Conservation (phyloP, 2,888 invertebrate genomes). For the Argyresthia albistria region DNA sequence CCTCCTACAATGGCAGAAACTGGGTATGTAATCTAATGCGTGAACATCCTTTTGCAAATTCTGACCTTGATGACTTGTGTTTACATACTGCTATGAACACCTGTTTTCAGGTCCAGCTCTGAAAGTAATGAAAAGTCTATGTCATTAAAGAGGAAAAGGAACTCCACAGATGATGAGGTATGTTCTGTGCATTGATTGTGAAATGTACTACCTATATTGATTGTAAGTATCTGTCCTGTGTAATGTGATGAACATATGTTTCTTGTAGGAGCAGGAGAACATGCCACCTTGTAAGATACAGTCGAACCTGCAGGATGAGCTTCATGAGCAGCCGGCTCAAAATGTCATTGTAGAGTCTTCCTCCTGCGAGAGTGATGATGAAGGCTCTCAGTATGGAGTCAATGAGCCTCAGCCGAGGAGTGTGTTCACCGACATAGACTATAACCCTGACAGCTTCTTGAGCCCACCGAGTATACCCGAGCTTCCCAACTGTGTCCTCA, state of each 20-base stretch:
- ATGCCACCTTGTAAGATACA: constrained; percentile 54
- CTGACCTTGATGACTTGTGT: constrained; percentile 47
- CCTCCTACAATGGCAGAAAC: constrained; percentile 55
- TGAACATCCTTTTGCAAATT: constrained; percentile 21
- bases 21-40: constrained; percentile 45
- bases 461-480: constrained; percentile 64
- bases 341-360: constrained; percentile 60
- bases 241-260: constrained; percentile 6
- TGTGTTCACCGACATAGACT: constrained; percentile 54
- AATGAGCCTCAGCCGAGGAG: constrained; percentile 42
- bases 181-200: background rate
- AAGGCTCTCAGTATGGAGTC: constrained; percentile 36
- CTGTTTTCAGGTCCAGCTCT: constrained; percentile 46
- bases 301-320: constrained; percentile 34
- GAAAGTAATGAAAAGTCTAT: constrained; percentile 46
- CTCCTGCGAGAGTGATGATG: constrained; percentile 59
- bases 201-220: background rate
- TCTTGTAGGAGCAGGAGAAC: constrained; percentile 52
- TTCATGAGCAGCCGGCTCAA: constrained; percentile 40
- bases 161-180: constrained; percentile 61
- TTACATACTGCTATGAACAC: constrained; percentile 32
- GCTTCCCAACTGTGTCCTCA: constrained; percentile 51
- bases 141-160: constrained; percentile 58
- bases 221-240: background rate
- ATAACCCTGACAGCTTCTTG: constrained; percentile 59